Percentiles rank a stretch among this genome's conserved stretches.
Conservation (phyloP, 1,140 invertebrate species). For the Leptonema lineaticorne region DNA sequence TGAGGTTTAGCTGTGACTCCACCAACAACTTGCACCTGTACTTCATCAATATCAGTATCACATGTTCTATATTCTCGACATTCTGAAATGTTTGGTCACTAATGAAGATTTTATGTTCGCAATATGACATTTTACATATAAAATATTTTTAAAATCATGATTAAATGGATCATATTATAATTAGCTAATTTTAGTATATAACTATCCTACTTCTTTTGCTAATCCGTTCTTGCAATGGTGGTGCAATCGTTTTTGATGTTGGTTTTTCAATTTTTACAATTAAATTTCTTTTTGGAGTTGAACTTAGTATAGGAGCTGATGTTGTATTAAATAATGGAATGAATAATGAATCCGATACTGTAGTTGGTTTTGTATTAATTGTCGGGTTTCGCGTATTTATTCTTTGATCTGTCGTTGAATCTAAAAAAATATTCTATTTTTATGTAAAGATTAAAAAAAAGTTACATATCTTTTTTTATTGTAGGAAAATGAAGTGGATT, state of each 20-base stretch:
- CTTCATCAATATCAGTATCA: background rate
- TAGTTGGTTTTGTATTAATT: too few relatives aligned
- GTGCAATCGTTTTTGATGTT: background rate
- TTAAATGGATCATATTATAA: background rate
- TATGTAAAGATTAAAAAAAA: too few relatives aligned
- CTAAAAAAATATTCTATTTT: too few relatives aligned
- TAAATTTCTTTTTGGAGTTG: too few relatives aligned
- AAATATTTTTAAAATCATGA: background rate
- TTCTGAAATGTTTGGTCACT: too few relatives aligned
- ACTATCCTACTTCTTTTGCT: background rate
- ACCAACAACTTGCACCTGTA: conserved; percentile 29
- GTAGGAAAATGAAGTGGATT: too few relatives aligned
- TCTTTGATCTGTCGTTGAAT: too few relatives aligned
- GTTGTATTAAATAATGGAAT: too few relatives aligned
- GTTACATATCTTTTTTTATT: too few relatives aligned
- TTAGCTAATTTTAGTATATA: background rate
- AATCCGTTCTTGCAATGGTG: background rate
- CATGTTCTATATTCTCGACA: conserved; percentile 9
- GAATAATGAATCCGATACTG: too few relatives aligned
- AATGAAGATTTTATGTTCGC: background rate
- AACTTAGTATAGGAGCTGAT: too few relatives aligned
- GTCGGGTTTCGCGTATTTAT: too few relatives aligned
- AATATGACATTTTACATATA: background rate
- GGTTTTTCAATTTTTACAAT: background rate
- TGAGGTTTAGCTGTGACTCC: conserved; percentile 23